Evolutionary conservation across 2,113 vertebrate genomes (phyloP), one percentile per base, ranked within the genome.

Genomic region (Crypturellus undulatus): DNA sequence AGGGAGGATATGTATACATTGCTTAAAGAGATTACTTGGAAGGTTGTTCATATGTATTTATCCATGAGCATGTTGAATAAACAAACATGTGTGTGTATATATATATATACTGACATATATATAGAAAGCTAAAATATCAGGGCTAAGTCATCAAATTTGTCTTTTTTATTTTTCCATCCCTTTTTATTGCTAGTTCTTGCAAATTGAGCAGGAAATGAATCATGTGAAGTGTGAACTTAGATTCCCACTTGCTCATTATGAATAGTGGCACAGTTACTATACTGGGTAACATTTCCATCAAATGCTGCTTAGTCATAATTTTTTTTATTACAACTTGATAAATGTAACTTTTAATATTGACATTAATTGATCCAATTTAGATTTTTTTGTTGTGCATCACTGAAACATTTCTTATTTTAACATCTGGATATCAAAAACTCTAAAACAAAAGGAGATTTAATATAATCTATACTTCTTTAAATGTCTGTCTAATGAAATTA

Each of bases 331-430:
- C 68, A 79, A 69, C 26, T 84, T 65, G 26, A 21, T 22, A 68
- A 79, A 72, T 79, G 52, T n/a, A 65, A 63, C 86, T 76, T 77
- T 60, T n/a, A 43, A 54, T 56, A 10, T 60, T 84, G 54, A 77
- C 30, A 64, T 17, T 71, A 73, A 71, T 21, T 62, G 28, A 36
- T 3, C 6, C 6, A 19, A 11, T 32, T 49, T 32, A 47, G 43
- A 22, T 24, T 69, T 79, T 34, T 81, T 32, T 83, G 11, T 47
- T 30, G 14, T 58, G 30, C 7, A 5, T 58, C 4, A 75, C 36
- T 52, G 67, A 62, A 92, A 58, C 8, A 13, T 59, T 56, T 75
- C 6, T 84, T 68, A 36, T 67, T 65, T 85, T 62, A 49, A 36
- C 40, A 59, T 70, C 16, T 40, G 12, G 22, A 58, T 15, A 34